These are phyloP conservation scores for Cerceris ruficornis DNA, from an alignment of 2,888 invertebrate species.

Conservation along the genomic window DNA sequence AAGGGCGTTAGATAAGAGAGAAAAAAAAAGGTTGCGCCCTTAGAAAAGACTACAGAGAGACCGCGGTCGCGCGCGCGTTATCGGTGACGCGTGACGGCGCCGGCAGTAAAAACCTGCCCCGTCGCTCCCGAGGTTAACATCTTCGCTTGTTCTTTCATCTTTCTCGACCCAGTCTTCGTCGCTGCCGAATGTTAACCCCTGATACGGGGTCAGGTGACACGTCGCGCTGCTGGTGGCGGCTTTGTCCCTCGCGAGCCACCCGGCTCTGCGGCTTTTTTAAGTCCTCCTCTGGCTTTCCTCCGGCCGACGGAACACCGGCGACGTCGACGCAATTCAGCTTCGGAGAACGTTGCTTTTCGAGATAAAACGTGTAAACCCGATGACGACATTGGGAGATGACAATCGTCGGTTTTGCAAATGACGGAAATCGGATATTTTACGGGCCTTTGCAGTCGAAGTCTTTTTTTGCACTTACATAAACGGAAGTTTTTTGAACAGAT, in stretches of 20 bases:
- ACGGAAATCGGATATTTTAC: too few species aligned
- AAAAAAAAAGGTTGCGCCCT: slow-evolving; percentile 14
- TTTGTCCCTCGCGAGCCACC: slow-evolving; percentile 44
- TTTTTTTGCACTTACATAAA: too few species aligned
- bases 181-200: slow-evolving; percentile 60
- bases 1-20: slow-evolving; percentile 12
- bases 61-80: slow-evolving; percentile 47
- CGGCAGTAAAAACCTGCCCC: slow-evolving; percentile 71
- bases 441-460: too few species aligned
- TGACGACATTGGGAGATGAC: too few species aligned
- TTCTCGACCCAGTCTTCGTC: slow-evolving; percentile 58
- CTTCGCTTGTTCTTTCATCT: slow-evolving; percentile 76
- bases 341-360: not conserved
- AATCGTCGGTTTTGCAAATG: too few species aligned
- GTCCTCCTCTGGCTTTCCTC: slow-evolving; percentile 2
- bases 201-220: slow-evolving; percentile 54
- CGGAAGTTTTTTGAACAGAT: too few species aligned
- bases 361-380: too few species aligned
- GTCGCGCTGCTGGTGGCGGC: slow-evolving; percentile 38
- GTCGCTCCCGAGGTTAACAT: slow-evolving; percentile 45
- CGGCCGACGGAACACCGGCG: slow-evolving; percentile 26
- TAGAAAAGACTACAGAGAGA: slow-evolving; percentile 48
- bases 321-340: not conserved
- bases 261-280: slow-evolving; percentile 13
- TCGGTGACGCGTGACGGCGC: slow-evolving; percentile 74